These are phyloP conservation scores for Labeo catla DNA, from an alignment of 2,113 vertebrate genomes.

Conservation along the genomic window DNA sequence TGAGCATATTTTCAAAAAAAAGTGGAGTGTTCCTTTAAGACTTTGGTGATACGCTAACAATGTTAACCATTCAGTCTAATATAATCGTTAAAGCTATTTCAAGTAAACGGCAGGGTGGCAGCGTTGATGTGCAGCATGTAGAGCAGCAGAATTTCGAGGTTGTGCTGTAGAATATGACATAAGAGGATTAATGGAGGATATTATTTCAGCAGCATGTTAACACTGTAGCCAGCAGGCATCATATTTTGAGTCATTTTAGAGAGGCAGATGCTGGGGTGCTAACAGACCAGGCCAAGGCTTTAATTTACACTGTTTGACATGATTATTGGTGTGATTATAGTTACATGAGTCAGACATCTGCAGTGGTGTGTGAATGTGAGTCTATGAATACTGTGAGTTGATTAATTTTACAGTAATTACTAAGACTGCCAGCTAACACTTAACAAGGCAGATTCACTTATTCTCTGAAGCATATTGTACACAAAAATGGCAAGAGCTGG, in stretches of 20 bases:
- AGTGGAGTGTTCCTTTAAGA: too few relatives aligned
- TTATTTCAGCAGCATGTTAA: slow-evolving; percentile 40
- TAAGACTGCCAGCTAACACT: background rate
- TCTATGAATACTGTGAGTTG: background rate
- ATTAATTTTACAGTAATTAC: slow-evolving; percentile 1
- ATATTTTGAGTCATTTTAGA: slow-evolving; percentile 28
- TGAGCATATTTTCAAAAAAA: too few relatives aligned
- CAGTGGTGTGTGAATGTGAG: slow-evolving; percentile 4
- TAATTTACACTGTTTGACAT: slow-evolving; percentile 34
- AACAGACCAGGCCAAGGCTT: slow-evolving; percentile 4
- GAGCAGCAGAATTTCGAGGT: slow-evolving; percentile 1
- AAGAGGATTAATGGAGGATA: slow-evolving; percentile 38
- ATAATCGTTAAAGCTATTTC: slow-evolving; percentile 22
- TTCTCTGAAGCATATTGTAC: background rate
- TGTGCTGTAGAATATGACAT: slow-evolving; percentile 5
- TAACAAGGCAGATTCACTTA: background rate
- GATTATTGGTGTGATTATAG: slow-evolving; percentile 35
- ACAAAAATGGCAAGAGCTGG: background rate
- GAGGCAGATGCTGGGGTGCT: slow-evolving; percentile 25
- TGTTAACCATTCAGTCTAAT: background rate
- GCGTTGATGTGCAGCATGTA: background rate
- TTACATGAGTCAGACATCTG: slow-evolving; percentile 27
- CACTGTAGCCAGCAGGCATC: background rate
- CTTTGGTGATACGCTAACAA: background rate
- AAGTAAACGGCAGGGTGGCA: slow-evolving; percentile 4